Percentiles rank a stretch among this genome's conserved stretches.
These are phyloP conservation scores for Calosoma granatense DNA, from an alignment of 1,140 invertebrate genomes.

Conservation along the genomic window DNA sequence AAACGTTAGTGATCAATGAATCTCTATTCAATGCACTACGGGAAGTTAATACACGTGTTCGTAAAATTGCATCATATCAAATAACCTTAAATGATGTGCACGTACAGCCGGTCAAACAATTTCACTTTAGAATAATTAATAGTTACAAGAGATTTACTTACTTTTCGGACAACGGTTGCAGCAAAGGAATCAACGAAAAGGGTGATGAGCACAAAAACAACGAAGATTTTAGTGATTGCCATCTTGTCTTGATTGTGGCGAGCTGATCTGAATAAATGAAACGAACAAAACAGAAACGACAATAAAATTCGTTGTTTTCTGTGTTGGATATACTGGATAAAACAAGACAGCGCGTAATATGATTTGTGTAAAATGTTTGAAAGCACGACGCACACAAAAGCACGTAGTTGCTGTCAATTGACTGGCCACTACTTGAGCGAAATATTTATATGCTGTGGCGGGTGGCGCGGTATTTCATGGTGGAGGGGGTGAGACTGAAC, in stretches of 20 bases:
- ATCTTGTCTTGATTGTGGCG: too few species aligned
- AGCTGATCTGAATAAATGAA: neutral
- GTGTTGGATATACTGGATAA: too few species aligned
- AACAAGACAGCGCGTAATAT: too few species aligned
- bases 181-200: neutral
- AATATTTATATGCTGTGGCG: conserved; percentile 5
- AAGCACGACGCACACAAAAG: neutral
- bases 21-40: too few species aligned
- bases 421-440: neutral
- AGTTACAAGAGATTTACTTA: neutral
- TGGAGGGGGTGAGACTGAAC: neutral
- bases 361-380: too few species aligned
- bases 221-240: neutral
- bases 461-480: neutral
- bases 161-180: neutral
- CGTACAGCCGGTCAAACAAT: too few species aligned
- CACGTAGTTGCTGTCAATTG: neutral
- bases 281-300: neutral
- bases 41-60: too few species aligned
- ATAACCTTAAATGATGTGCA: too few species aligned
- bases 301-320: neutral
- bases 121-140: too few species aligned
- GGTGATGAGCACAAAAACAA: neutral
- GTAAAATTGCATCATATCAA: too few species aligned
- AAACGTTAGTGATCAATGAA: too few species aligned